phyloP scores from a whole-genome alignment of 2,888 invertebrate genomes.

The Andricus curvator region DNA sequence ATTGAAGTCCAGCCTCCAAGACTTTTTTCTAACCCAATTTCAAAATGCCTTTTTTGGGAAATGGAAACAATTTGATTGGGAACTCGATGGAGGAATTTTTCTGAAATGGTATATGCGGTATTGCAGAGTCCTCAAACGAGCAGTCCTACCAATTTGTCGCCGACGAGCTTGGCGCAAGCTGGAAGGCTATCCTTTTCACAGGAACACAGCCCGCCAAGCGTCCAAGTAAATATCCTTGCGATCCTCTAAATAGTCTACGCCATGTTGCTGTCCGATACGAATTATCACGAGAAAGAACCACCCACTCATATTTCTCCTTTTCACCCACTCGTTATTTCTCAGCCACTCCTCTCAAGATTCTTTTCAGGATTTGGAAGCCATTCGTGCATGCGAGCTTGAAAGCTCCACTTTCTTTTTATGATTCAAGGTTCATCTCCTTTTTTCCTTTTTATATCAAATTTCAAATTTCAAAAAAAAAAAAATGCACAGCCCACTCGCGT shows the following conservation, averaged over 20 bases:
- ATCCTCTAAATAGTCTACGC: constrained; percentile 54
- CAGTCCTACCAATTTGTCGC: constrained; percentile 86
- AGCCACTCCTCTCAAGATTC: background rate
- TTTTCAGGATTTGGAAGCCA: background rate
- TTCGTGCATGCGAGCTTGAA: background rate
- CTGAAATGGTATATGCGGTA: constrained; percentile 66
- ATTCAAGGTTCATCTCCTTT: background rate
- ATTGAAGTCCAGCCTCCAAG: background rate
- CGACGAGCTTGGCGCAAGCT: constrained; percentile 82
- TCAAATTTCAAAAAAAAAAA: background rate
- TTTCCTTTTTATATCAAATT: background rate
- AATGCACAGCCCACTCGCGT: constrained; percentile 5
- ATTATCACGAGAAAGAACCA: constrained; percentile 2
- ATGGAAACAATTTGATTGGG: constrained; percentile 16
- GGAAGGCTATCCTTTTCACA: constrained; percentile 77
- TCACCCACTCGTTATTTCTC: background rate
- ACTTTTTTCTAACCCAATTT: background rate
- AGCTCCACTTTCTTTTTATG: background rate
- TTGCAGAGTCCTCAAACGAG: constrained; percentile 85
- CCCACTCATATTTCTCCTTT: background rate
- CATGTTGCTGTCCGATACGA: constrained; percentile 57
- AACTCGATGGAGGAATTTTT: constrained; percentile 49
- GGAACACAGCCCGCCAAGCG: constrained; percentile 75
- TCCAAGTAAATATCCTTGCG: constrained; percentile 77
- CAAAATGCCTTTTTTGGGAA: background rate